Base-by-base conservation (phyloP, 2,797 vertebrate genomes). In the Syndactyla subalaris region DNA sequence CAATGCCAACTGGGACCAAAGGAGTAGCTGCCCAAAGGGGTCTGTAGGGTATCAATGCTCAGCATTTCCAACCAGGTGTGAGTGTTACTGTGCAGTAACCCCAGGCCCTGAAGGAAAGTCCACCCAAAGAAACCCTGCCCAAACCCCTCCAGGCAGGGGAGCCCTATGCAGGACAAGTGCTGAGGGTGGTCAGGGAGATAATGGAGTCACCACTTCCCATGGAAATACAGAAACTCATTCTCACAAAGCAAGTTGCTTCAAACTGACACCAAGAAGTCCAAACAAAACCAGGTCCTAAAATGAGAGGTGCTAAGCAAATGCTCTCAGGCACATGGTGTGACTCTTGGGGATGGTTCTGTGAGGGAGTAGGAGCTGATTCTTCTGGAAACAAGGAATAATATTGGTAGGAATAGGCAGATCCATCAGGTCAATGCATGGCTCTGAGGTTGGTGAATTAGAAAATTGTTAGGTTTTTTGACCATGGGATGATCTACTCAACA, bases 41-140 rank as follows among this genome's bases (percentile, higher is more conserved):
- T 48, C 14, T 20, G 18, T 34, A 34, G 54, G 62, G 14, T 38
- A 4, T 27, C 49, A 19, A 24, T 23, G 58, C 49, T 76, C 49
- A 24, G 80, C 5, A 2, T 43, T 76, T 46, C 54, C 54, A 38
- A 7, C 7, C 36, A 9, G 39, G 21, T 49, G 45, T 51, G 79
- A 59, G 76, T 0, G 0, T 8, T 18, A 27, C 54, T 0, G 2
- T 66, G 52, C 39, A 36, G 23, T 49, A 49, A 58, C 21, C 17
- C 39, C 43, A 32, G 43, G 19, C 46, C 27, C 30, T 0, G 2
- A 62, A 70, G 41, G 34, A 48, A 74, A 30, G 8, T 20, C 36
- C 10, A 17, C 36, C 21, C n/a, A 32, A 62, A 51, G 7, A 66
- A 72, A 59, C 36, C 26, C 19, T 22, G 22, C 29, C 79, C 58